These are phyloP conservation scores for Callorhinus ursinus DNA, from an alignment of 2,113 vertebrate genomes.

Conservation along the genomic window DNA sequence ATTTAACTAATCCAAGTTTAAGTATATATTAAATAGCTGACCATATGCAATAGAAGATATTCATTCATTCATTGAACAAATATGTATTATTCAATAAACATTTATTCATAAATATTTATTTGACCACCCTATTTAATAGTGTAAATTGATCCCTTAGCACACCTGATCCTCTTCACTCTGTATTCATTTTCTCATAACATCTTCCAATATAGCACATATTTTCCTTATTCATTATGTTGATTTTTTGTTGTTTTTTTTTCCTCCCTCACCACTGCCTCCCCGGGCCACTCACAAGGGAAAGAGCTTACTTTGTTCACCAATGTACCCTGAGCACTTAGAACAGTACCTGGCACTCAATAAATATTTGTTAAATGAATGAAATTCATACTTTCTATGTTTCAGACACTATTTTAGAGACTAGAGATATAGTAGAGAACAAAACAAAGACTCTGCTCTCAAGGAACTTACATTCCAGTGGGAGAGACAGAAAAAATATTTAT, in stretches of 20 bases:
- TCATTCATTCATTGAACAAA: background rate
- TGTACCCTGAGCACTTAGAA: background rate
- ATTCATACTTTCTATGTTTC: background rate
- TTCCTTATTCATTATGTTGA: background rate
- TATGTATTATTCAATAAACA: background rate
- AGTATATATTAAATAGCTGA: background rate
- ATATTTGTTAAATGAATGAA: background rate
- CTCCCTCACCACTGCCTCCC: background rate
- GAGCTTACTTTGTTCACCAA: background rate
- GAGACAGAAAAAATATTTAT: background rate
- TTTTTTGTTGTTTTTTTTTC: background rate
- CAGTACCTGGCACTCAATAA: background rate
- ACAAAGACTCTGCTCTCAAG: background rate
- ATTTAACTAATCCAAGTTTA: conserved; percentile 2
- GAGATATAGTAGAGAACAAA: background rate
- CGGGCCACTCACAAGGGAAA: background rate
- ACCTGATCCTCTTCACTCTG: background rate
- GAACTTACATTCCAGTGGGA: background rate
- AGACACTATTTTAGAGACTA: background rate
- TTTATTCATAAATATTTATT: background rate
- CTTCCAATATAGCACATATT: background rate
- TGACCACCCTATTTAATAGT: background rate
- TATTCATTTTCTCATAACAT: background rate
- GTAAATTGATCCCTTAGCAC: background rate
- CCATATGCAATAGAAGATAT: background rate